Percentiles rank a stretch among this genome's conserved stretches.
Conservation (phyloP, 2,797 vertebrate species). For the Arremon aurantiirostris region DNA sequence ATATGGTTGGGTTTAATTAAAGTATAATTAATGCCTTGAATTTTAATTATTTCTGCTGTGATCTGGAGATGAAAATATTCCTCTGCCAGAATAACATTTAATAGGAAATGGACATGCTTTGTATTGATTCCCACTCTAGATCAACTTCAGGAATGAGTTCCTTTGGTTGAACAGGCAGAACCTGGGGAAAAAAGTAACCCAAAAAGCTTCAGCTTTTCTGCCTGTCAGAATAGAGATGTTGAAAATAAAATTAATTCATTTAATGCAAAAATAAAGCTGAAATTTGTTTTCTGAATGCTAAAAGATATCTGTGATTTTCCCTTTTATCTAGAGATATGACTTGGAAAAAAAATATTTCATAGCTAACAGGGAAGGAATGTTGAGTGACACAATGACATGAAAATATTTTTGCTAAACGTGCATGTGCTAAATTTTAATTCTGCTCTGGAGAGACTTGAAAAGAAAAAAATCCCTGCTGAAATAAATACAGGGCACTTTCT, state of each 20-base stretch:
- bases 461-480: not conserved
- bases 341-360: not conserved
- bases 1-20: slow-evolving; percentile 37
- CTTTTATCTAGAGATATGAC: not conserved
- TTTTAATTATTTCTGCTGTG: slow-evolving; percentile 50
- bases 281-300: not conserved
- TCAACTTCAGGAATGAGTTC: slow-evolving; percentile 32
- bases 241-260: not conserved
- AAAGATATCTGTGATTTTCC: not conserved
- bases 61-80: slow-evolving; percentile 48
- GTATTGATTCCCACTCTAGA: slow-evolving; percentile 6
- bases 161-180: slow-evolving; percentile 25
- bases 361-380: not conserved
- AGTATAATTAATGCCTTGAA: slow-evolving; percentile 35
- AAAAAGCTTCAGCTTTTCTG: not conserved
- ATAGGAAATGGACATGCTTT: not conserved
- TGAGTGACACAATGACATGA: slow-evolving; percentile 5
- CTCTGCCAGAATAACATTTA: slow-evolving; percentile 15
- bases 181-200: rapidly evolving
- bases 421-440: slow-evolving; percentile 2
- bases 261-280: not conserved
- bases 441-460: not conserved
- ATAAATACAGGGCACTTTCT: not conserved
- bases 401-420: not conserved
- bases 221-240: not conserved